Base-by-base conservation (phyloP, 2,888 invertebrate species). In the Seira sanloemensis region DNA sequence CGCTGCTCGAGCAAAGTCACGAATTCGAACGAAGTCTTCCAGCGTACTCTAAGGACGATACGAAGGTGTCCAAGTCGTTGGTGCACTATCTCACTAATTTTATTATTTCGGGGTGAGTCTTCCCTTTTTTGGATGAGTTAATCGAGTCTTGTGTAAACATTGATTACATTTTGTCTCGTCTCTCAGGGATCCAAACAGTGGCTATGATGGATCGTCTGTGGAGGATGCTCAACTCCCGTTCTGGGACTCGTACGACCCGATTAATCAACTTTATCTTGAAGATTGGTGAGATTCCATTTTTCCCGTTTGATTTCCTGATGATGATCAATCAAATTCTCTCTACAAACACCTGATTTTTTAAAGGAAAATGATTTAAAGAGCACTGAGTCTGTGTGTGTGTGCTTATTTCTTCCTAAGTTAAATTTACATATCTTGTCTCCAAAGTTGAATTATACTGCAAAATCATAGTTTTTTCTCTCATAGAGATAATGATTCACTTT, bases 211-310 rank as follows among this genome's bases (percentile, higher is more conserved):
- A 85, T 87, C 89, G 79, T 88, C 89, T 50, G 79, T 86, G 78
- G 88, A 87, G 85, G 89, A 89, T 84, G 84, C 88, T 86, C 88
- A 88, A 78, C 87, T 87, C 80, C 88, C 89, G 58, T 96, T 95
- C 91, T 97, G 97, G 97, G 97, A 97, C 91, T 95, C 96, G 25
- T 97, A 96, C 91, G 97, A 97, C 91, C 95, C 96, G 88, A 96
- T 97, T 91, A 97, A 97, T 92, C 97, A 97, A 91, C 94, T 96
- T 79, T 97, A 97, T 91, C 93, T 97, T 92, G 96, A 92, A 90
- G n/a, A 91, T 92, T 9, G 92, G 92, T 89, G 95, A 92, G 92
- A 66, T 66, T 66, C 24, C 62, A 67, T 66, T 69, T 66, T 74
- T 54, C 68, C 68, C 46, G 18, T 68, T 67, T 54, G 5, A n/a